phyloP scores from a whole-genome alignment of 2,888 invertebrate genomes.

The Xestia xanthographa region DNA sequence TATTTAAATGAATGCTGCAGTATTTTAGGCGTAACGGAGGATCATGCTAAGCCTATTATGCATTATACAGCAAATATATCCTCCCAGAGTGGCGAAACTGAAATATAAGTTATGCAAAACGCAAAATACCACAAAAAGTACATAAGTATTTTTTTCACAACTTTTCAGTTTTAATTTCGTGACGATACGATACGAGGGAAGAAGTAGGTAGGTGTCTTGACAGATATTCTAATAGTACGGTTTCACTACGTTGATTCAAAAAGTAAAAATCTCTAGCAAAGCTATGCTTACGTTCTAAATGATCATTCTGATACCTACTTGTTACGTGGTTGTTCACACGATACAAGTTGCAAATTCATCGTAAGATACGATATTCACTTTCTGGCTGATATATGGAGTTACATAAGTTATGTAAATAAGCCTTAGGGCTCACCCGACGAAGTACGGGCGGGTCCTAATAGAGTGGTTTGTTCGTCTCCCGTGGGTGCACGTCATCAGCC shows the following conservation, averaged over 20 bases:
- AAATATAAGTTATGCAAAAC: not conserved
- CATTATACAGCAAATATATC: not conserved
- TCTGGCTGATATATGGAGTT: not conserved
- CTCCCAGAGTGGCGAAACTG: not conserved
- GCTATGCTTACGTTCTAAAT: not conserved
- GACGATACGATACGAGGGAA: not conserved
- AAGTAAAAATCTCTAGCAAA: not conserved
- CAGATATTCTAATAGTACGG: not conserved
- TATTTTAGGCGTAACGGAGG: too few relatives aligned
- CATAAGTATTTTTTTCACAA: not conserved
- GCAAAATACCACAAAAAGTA: not conserved
- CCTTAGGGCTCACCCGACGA: slow-evolving; percentile 6
- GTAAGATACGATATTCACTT: slow-evolving; percentile 3
- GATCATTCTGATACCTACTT: not conserved
- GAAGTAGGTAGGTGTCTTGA: not conserved
- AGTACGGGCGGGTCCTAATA: slow-evolving; percentile 58
- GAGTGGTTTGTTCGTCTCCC: slow-evolving; percentile 63
- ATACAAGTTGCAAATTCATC: not conserved
- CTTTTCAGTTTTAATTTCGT: not conserved
- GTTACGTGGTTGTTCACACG: not conserved
- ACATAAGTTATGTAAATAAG: slow-evolving; percentile 25
- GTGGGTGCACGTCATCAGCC: slow-evolving; percentile 79
- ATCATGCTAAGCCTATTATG: too few relatives aligned
- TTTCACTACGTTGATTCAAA: not conserved
- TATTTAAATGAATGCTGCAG: too few relatives aligned